Percentiles rank a stretch among this genome's conserved stretches.
Conservation (phyloP, 2,888 invertebrate species). For the Bibio marci region DNA sequence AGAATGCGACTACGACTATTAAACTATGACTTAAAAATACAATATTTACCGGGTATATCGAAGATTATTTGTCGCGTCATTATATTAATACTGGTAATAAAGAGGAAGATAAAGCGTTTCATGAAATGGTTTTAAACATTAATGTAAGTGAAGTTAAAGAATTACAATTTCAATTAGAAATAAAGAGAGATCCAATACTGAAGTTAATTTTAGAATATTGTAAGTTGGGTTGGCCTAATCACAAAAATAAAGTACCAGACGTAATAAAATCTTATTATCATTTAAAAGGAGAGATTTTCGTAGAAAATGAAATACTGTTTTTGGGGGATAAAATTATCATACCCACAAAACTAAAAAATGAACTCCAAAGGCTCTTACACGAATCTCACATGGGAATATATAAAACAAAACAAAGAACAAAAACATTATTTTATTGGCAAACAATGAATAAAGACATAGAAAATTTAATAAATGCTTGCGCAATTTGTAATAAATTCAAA, state of each 20-base stretch:
- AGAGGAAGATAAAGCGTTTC: slow-evolving; percentile 6
- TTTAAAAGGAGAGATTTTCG: neutral
- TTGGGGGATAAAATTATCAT: slow-evolving; percentile 10
- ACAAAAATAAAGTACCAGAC: slow-evolving; percentile 6
- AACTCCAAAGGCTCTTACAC: slow-evolving; percentile 15
- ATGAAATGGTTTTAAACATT: slow-evolving; percentile 9
- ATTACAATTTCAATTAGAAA: slow-evolving; percentile 2
- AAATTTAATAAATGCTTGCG: neutral
- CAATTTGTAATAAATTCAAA: too few relatives aligned
- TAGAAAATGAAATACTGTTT: slow-evolving; percentile 7
- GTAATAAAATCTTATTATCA: slow-evolving; percentile 4
- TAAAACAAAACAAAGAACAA: slow-evolving; percentile 16
- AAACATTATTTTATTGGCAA: slow-evolving; percentile 18
- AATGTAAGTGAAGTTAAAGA: slow-evolving; percentile 7
- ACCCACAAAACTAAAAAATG: slow-evolving; percentile 10
- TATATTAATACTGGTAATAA: slow-evolving; percentile 10
- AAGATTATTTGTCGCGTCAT: slow-evolving; percentile 15
- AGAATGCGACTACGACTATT: slow-evolving; percentile 15
- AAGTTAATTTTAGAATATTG: neutral
- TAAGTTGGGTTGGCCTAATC: slow-evolving; percentile 10
- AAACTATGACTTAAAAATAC: too few relatives aligned
- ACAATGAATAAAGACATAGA: slow-evolving; percentile 16
- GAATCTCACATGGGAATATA: slow-evolving; percentile 17
- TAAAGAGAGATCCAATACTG: slow-evolving; percentile 4
- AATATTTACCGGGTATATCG: too few relatives aligned